phyloP scores from a whole-genome alignment of 2,888 invertebrate species.

The Euplexia lucipara region DNA sequence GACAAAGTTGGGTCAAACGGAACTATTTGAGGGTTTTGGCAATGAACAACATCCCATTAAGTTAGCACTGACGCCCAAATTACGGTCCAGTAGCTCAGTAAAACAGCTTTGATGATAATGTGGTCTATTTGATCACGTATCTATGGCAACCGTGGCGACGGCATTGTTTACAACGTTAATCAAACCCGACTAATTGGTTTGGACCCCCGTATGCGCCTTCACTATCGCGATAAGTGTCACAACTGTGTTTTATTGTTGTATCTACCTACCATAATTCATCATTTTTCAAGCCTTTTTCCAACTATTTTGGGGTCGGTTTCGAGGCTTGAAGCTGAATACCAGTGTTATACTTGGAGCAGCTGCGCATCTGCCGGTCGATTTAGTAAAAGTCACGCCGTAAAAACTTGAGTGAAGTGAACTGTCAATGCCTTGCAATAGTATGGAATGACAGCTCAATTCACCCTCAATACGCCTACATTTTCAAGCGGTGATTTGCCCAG shows the following conservation, averaged over 20 bases:
- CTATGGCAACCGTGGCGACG: constrained; percentile 2
- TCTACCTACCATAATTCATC: too few species aligned
- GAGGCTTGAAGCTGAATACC: too few species aligned
- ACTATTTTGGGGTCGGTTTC: too few species aligned
- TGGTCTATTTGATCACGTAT: constrained; percentile 32
- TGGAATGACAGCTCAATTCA: too few species aligned
- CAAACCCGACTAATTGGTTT: constrained; percentile 17
- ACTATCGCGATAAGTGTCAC: not conserved
- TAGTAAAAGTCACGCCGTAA: too few species aligned
- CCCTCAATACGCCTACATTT: too few species aligned
- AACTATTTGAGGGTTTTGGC: constrained; percentile 21
- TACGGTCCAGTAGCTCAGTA: constrained; percentile 21
- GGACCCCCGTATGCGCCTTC: not conserved
- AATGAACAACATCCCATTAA: constrained; percentile 11
- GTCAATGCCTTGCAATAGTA: too few species aligned
- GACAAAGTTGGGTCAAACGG: not conserved
- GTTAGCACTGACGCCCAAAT: constrained; percentile 14
- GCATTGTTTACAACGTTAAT: constrained; percentile 23
- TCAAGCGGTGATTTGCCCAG: too few species aligned
- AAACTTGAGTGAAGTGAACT: too few species aligned
- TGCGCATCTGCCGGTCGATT: too few species aligned
- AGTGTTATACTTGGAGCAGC: too few species aligned
- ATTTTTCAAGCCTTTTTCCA: too few species aligned
- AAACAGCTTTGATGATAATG: constrained; percentile 15
- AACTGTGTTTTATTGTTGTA: constrained; percentile 5